Percentiles rank a stretch among this genome's conserved stretches.
Conservation (phyloP, 2,113 vertebrate genomes). For the Mesembrinibis cayennensis region DNA sequence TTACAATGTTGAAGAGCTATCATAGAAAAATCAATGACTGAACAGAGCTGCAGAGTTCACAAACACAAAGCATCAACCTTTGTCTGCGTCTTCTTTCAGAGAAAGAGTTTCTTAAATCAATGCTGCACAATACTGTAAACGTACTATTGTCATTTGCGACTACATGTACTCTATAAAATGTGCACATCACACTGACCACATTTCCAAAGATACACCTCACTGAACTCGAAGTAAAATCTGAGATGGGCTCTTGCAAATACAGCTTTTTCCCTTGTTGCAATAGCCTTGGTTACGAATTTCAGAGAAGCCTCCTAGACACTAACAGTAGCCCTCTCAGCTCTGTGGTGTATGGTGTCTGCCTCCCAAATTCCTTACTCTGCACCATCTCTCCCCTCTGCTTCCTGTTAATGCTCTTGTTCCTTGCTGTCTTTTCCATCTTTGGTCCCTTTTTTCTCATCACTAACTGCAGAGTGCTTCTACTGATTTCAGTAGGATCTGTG, state of each 20-base stretch:
- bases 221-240: neutral
- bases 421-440: neutral
- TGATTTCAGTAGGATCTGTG: neutral
- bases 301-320: neutral
- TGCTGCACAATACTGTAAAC: neutral
- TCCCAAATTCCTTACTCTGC: neutral
- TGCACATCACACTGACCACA: neutral
- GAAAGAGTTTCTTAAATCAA: neutral
- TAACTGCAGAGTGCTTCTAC: neutral
- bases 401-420: neutral
- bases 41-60: conserved; percentile 1
- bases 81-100: neutral
- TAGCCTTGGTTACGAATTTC: neutral
- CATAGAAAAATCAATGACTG: conserved; percentile 4
- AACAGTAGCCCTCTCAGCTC: neutral
- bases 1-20: neutral
- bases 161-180: neutral
- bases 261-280: neutral
- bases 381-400: neutral
- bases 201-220: neutral
- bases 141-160: neutral
- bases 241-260: neutral
- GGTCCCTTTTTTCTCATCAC: neutral
- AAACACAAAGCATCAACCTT: neutral
- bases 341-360: neutral